Base-by-base conservation (phyloP, 2,113 vertebrate genomes). In the Scomber colias region DNA sequence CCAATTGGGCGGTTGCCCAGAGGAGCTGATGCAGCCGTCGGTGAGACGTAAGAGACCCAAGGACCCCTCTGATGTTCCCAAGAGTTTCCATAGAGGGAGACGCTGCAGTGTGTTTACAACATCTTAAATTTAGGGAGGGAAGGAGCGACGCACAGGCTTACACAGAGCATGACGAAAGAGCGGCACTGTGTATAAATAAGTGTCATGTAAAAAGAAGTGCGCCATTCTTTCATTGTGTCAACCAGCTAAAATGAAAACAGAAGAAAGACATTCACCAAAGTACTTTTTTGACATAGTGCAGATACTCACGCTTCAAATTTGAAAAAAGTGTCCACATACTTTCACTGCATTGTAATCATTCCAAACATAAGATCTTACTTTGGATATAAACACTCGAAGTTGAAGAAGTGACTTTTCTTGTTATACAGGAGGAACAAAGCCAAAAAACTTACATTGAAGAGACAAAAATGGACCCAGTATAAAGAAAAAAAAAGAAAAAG, bases 81-180 rank as follows among this genome's bases (percentile, higher is more conserved):
- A 89, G 83, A 87, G 81, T 76, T 77, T 90, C 85, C 84, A 86
- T 83, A 90, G 87, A 83, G 75, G 88, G 90, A 87, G 84, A 86
- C 75, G 86, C 85, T 77, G 75, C n/a, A 51, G 82, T 72, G 81
- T 95, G 93, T 95, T 95, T 94, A 92, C 48, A 87, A 87, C 77
- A 92, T 92, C 78, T 84, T 92, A 86, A 75, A 85, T 78, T 87
- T 75, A 82, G 66, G 64, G 83, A 74, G 78, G 71, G 83, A 71
- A 67, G 72, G 44, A 79, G 61, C 21, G 44, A 45, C 48, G 46
- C 59, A 40, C 55, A 51, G 69, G 77, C 71, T 71, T 73, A 73
- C 59, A 73, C 57, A 54, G 73, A 73, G 71, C 73, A 78, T 90
- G 85, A 89, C 75, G 59, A 76, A 81, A 86, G 84, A 79, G n/a